Evolutionary conservation across 2,113 vertebrate genomes (phyloP).

Genomic region (Elaphurus davidianus): DNA sequence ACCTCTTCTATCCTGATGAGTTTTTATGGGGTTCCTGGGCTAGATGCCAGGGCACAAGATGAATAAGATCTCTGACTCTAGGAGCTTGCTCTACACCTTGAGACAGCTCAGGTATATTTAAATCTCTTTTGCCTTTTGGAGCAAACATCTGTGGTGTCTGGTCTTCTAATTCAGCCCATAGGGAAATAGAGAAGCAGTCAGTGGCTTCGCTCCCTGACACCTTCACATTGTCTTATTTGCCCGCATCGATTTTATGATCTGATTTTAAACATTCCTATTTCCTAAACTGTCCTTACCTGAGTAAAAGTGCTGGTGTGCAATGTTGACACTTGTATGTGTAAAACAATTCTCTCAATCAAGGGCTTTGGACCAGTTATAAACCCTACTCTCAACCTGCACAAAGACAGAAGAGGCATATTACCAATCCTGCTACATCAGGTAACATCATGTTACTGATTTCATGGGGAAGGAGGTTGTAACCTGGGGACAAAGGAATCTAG

Average conservation of each 20-base stretch:
- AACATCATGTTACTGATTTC: background rate
- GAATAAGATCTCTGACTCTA: background rate
- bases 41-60: background rate
- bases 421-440: background rate
- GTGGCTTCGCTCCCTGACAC: background rate
- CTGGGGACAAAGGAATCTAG: background rate
- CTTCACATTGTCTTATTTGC: background rate
- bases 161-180: background rate
- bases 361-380: slow-evolving; percentile 94
- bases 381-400: slow-evolving; percentile 89
- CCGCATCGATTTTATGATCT: background rate
- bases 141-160: background rate
- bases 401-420: background rate
- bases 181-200: background rate
- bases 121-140: background rate
- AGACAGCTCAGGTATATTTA: background rate
- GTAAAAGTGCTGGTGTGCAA: slow-evolving; percentile 93
- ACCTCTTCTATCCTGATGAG: background rate
- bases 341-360: slow-evolving; percentile 88
- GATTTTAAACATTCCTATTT: background rate
- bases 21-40: background rate
- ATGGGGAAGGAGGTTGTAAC: background rate
- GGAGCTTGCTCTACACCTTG: background rate
- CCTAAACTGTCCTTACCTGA: slow-evolving; percentile 85
- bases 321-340: slow-evolving; percentile 93